Percentiles rank a stretch among this genome's conserved stretches.
Evolutionary conservation across 2,888 invertebrate species (phyloP).

Genomic region (Agrilus cyanescens): DNA sequence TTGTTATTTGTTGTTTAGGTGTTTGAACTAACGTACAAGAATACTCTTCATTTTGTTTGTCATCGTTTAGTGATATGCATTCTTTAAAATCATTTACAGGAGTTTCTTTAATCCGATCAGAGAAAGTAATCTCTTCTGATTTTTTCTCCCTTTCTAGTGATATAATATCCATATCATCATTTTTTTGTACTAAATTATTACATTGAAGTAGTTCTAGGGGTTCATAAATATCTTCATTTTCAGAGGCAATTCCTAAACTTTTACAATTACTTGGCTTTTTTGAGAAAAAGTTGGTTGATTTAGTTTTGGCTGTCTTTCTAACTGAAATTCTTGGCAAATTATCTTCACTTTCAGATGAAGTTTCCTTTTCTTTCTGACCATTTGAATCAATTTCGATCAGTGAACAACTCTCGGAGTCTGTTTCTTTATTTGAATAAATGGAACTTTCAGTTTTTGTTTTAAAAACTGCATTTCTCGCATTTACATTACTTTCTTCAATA

Average conservation of each 20-base stretch:
- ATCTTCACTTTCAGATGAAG: not conserved
- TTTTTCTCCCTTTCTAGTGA: not conserved
- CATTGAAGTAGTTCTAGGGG: not conserved
- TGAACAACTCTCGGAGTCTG: too few species aligned
- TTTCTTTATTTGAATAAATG: too few species aligned
- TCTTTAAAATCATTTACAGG: not conserved
- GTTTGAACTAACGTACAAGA: constrained; percentile 21
- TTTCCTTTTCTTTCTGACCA: not conserved
- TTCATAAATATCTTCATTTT: not conserved
- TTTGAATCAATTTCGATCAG: not conserved
- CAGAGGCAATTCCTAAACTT: not conserved
- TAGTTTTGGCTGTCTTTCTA: not conserved
- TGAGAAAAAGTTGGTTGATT: not conserved
- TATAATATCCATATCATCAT: not conserved
- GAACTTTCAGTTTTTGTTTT: too few species aligned
- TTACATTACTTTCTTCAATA: too few species aligned
- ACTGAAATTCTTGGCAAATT: not conserved
- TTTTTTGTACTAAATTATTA: not conserved
- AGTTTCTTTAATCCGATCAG: not conserved
- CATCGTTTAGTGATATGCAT: not conserved
- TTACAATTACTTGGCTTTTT: not conserved
- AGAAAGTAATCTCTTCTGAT: not conserved
- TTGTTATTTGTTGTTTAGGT: constrained; percentile 35
- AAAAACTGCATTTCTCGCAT: too few species aligned
- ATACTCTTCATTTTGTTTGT: not conserved